Conservation (phyloP, 2,113 vertebrate genomes). For the Daboia siamensis region DNA sequence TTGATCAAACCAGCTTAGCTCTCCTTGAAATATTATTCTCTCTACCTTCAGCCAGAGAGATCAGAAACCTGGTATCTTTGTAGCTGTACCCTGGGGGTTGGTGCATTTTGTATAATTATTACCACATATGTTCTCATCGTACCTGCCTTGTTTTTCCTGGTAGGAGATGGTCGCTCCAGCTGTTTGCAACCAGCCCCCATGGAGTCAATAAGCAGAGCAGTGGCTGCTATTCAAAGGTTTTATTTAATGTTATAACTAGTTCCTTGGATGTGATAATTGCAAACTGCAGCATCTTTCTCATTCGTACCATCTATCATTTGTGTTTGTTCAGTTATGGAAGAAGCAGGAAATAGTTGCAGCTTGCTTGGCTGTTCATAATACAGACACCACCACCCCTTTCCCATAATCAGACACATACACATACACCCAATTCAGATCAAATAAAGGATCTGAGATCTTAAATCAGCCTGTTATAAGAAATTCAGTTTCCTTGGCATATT, state of each 20-base stretch:
- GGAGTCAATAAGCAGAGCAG: slow-evolving; percentile 36
- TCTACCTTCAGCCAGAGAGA: neutral
- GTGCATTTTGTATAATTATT: slow-evolving; percentile 40
- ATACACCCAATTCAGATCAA: neutral
- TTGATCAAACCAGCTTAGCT: neutral
- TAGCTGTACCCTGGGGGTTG: slow-evolving; percentile 22
- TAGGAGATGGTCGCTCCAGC: slow-evolving; percentile 38
- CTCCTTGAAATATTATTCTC: neutral
- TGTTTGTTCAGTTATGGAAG: neutral
- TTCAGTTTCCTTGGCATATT: neutral
- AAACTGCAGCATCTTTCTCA: neutral
- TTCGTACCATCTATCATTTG: neutral
- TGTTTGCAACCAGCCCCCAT: slow-evolving; percentile 28
- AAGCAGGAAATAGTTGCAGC: neutral
- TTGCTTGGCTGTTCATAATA: neutral
- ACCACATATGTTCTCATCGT: slow-evolving; percentile 39
- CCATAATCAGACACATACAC: too few species aligned
- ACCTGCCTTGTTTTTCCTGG: slow-evolving; percentile 51
- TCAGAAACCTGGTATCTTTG: slow-evolving; percentile 30
- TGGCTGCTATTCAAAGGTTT: slow-evolving; percentile 36
- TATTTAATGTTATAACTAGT: slow-evolving; percentile 26
- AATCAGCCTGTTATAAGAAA: neutral
- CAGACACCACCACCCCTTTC: neutral
- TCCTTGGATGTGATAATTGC: slow-evolving; percentile 38
- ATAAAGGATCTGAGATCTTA: neutral